Conservation (phyloP, 2,797 vertebrate genomes). For the Simalia tracyae region DNA sequence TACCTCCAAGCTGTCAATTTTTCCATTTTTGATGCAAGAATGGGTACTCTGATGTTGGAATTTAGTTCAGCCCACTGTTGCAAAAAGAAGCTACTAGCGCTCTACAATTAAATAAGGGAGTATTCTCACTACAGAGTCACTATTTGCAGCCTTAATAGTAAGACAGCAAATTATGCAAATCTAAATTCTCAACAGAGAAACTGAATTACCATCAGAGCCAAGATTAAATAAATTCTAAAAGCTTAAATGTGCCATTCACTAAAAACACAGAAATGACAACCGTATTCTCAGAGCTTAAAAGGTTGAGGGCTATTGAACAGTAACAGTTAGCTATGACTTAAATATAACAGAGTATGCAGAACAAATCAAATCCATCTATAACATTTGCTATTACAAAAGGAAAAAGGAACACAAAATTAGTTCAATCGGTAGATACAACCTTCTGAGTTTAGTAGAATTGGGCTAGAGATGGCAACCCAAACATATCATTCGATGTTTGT, state of each 20-base stretch:
- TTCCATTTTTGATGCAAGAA: background rate
- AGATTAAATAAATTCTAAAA: background rate
- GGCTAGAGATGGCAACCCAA: background rate
- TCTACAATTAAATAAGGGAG: background rate
- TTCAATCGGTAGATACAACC: background rate
- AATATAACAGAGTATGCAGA: background rate
- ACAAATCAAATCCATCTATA: background rate
- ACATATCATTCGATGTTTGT: background rate
- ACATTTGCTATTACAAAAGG: background rate
- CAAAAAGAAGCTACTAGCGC: background rate
- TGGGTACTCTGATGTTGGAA: background rate
- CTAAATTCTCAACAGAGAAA: background rate
- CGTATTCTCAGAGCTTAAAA: background rate
- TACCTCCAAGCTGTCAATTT: background rate
- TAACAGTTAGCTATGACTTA: background rate
- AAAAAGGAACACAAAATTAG: background rate
- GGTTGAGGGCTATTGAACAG: background rate
- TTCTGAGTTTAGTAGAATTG: background rate
- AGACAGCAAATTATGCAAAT: background rate
- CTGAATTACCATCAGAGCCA: fast-evolving
- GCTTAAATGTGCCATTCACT: fast-evolving
- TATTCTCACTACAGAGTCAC: background rate
- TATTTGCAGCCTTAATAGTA: background rate
- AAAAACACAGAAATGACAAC: background rate
- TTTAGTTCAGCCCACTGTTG: background rate